Evolutionary conservation across 1,140 invertebrate species (phyloP), one percentile per base, ranked within the genome.

Genomic region (Hydropsyche tenuis): DNA sequence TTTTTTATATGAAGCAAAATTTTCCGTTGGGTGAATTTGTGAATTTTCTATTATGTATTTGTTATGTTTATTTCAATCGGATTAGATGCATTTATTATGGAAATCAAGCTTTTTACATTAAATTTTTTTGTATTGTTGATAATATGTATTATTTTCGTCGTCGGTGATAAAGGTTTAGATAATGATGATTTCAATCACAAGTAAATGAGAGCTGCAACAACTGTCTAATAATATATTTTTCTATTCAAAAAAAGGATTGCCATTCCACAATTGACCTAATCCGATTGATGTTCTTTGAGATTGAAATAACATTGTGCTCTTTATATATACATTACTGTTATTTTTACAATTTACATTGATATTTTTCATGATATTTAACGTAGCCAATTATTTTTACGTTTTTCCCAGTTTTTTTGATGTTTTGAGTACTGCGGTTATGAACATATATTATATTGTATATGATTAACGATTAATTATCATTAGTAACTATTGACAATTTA

Each of bases 401-500:
- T 45, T 45, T 65, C n/a, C 27, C 63, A 22, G 16, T 20, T 65
- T n/a, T n/a, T 16, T 51, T 16, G 18, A 16, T 5, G 18, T 51
- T 51, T 16, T 51, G 9, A 3, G 9, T 37, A 37, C 30, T 37
- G 30, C 9, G 30, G 30, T 37, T 30, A 30, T 66, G 14, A 37
- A 43, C 42, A 16, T 37, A 66, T 27, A 66, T 37, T 30, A 42
- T 37, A 66, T 66, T 27, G n/a, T n/a, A 45, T 48, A 46, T 45
- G 2, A 20, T 48, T 46, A 9, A 69, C 20, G 42, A 45, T 48
- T 37, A 37, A 16, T 45, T 46, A 22, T 70, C 51, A n/a, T 56
- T 70, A 60, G 43, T 68, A 73, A 56, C 48, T 73, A 65, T 68
- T 68, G 72, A 73, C 72, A 73, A 73, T 73, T 73, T 73, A 56